These are phyloP conservation scores for Microcebus lehilahytsara DNA, from an alignment of 2,113 vertebrate genomes.

Conservation along the genomic window DNA sequence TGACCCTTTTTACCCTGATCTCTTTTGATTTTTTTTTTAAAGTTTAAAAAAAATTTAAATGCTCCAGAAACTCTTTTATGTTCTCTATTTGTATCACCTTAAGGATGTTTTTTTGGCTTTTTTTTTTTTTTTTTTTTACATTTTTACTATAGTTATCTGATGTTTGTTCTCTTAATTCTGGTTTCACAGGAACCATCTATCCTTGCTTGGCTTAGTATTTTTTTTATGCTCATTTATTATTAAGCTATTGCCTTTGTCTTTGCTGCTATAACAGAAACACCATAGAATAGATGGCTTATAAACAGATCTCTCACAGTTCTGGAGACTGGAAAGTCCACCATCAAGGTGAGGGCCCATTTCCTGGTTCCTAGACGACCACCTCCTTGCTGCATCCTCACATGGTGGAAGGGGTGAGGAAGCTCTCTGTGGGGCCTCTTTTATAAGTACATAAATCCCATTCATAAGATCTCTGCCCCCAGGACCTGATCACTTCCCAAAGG, in stretches of 20 bases:
- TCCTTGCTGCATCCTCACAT: rapidly evolving
- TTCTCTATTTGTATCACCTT: not conserved
- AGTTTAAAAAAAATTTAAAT: not conserved
- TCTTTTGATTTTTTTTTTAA: not conserved
- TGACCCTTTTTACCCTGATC: not conserved
- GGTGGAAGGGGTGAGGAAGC: not conserved
- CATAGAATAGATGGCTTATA: not conserved
- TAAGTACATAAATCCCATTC: not conserved
- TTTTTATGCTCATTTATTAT: not conserved
- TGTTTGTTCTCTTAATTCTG: not conserved
- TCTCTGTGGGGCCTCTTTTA: not conserved
- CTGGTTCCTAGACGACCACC: too few species aligned
- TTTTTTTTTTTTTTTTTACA: not conserved
- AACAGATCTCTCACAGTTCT: not conserved
- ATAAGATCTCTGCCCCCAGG: not conserved
- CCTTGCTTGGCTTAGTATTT: not conserved
- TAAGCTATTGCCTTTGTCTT: not conserved
- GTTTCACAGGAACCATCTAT: not conserved
- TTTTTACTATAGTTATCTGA: not conserved
- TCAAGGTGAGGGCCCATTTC: not conserved
- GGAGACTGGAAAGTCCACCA: not conserved
- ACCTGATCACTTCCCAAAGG: not conserved
- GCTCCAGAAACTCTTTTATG: not conserved
- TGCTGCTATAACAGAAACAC: not conserved
- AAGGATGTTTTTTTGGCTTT: too few species aligned